Base-by-base conservation (phyloP, 2,888 invertebrate species). In the Eupithecia abbreviata region DNA sequence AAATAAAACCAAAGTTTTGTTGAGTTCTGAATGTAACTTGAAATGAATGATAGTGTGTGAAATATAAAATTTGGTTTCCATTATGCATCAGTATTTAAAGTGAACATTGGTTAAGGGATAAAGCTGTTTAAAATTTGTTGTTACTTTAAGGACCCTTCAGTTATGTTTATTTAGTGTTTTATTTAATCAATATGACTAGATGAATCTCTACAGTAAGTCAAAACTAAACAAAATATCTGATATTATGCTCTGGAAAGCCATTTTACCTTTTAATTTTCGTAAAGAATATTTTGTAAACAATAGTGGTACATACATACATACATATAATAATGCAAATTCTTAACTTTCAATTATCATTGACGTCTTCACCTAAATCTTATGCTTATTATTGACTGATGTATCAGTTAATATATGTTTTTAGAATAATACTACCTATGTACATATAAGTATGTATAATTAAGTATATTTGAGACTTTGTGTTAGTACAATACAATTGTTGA, bases 341-440 rank as follows among this genome's bases (percentile, higher is more conserved):
- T 67, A 42, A 43, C 41, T 9, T 67, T 67, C 43, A 42, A 42
- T n/a, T 67, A 66, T 66, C 65, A 67, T 67, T 45, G 41, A 9
- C 18, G 68, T 73, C 49, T 71, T 69, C 65, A 62, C 15, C 12
- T 71, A 30, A 70, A 66, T 72, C n/a, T 66, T 72, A 55, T 47
- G 42, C 47, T 58, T 73, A 55, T 62, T 13, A 88, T 89, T 89
- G 92, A 92, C 92, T 92, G 92, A 92, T 88, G 88, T 89, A 87
- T 90, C 87, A 86, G 87, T 90, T 91, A 90, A 87, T 89, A 84
- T 83, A 83, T 82, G 79, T 82, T 80, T 72, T 81, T 87, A 83
- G 76, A 84, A 81, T 87, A 85, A 84, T 84, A 80, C 30, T 18
- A 58, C 10, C 62, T 81, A 79, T 88, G 85, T 88, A 89, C 81